Evolutionary conservation across 2,888 invertebrate species (phyloP).

Genomic region (Cantharis rufa): DNA sequence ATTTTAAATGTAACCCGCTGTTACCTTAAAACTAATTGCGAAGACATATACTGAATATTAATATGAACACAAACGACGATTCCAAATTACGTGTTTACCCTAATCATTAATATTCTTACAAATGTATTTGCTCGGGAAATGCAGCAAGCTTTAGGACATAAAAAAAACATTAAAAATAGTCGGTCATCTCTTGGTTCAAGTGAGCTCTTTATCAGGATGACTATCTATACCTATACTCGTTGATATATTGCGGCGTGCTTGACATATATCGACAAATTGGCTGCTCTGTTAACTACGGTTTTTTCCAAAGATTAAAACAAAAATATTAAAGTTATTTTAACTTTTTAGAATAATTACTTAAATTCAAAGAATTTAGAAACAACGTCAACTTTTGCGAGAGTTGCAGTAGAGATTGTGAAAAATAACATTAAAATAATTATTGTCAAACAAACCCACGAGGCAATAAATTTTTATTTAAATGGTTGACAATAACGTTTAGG

Average conservation of each 20-base stretch:
- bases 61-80: neutral
- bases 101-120: neutral
- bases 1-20: neutral
- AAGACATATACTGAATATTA: constrained; percentile 8
- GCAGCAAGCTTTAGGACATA: neutral
- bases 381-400: too few relatives aligned
- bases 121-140: neutral
- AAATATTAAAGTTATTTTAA: neutral
- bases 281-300: neutral
- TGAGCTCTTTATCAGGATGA: neutral
- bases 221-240: neutral
- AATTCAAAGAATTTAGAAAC: neutral
- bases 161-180: neutral
- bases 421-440: too few relatives aligned
- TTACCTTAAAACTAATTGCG: constrained; percentile 7
- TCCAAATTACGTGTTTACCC: neutral
- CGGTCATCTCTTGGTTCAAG: neutral
- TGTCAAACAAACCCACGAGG: too few relatives aligned
- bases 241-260: neutral
- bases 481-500: too few relatives aligned
- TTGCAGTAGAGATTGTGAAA: too few relatives aligned
- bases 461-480: too few relatives aligned
- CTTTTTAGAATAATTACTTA: neutral
- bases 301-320: neutral
- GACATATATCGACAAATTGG: neutral